A percentile compares a stretch with the other conserved stretches of the same genome.
These are phyloP conservation scores for Ctena decussata DNA, from an alignment of 2,888 invertebrate genomes.

Conservation along the genomic window DNA sequence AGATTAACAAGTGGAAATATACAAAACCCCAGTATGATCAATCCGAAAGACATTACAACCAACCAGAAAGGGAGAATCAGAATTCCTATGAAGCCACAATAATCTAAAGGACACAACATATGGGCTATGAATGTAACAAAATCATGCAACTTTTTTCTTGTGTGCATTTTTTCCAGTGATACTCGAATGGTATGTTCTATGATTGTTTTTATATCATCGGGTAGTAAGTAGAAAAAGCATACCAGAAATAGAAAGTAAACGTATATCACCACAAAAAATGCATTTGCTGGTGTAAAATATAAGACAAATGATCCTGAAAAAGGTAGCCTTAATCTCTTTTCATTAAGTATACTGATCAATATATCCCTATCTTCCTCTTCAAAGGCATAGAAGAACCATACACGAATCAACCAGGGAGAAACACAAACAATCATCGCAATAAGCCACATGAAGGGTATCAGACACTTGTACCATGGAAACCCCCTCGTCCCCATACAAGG, in stretches of 20 bases:
- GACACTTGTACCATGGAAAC: slow-evolving; percentile 33
- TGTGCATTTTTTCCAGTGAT: neutral
- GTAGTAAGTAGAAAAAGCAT: neutral
- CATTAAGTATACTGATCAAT: neutral
- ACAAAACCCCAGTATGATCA: neutral
- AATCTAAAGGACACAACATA: neutral
- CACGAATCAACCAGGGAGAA: slow-evolving; percentile 44
- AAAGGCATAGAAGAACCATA: slow-evolving; percentile 47
- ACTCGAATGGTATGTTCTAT: neutral
- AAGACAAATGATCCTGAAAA: slow-evolving; percentile 38
- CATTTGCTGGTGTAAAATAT: slow-evolving; percentile 37
- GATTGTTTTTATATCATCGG: neutral
- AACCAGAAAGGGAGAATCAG: neutral
- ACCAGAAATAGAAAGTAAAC: neutral
- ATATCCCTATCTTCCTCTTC: slow-evolving; percentile 24
- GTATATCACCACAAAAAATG: slow-evolving; percentile 37
- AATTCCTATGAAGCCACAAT: neutral
- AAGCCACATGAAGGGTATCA: slow-evolving; percentile 12
- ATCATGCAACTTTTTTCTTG: neutral
- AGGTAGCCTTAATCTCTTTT: slow-evolving; percentile 17
- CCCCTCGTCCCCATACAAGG: neutral
- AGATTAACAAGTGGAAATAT: slow-evolving; percentile 3
- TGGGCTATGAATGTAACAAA: neutral
- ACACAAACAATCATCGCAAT: slow-evolving; percentile 3
- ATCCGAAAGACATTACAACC: neutral